These are phyloP conservation scores for Idris sp. DNA, from an alignment of 1,140 invertebrate species.

Conservation along the genomic window DNA sequence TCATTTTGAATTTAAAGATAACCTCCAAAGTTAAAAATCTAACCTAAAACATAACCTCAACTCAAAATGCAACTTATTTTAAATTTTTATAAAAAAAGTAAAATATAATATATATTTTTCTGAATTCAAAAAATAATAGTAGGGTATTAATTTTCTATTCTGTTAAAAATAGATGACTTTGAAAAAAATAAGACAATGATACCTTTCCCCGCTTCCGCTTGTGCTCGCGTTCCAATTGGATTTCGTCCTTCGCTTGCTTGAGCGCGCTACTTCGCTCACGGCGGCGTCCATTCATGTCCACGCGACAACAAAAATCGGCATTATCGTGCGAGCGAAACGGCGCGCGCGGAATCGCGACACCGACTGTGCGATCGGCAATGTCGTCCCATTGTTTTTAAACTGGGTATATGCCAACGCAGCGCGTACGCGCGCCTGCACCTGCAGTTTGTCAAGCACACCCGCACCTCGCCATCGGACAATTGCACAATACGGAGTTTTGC, in stretches of 20 bases:
- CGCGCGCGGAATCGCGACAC: conserved; percentile 63
- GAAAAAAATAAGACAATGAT: too few species aligned
- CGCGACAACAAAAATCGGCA: conserved; percentile 42
- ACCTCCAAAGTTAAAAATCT: too few species aligned
- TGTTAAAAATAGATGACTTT: too few species aligned
- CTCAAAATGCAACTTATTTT: too few species aligned
- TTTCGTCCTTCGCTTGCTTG: conserved; percentile 72
- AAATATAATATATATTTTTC: too few species aligned
- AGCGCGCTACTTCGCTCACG: conserved; percentile 65
- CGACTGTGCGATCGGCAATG: conserved; percentile 66
- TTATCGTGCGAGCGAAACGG: conserved; percentile 38
- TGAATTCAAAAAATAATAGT: too few species aligned
- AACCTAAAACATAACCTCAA: too few species aligned
- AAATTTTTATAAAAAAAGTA: too few species aligned
- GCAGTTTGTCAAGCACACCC: too few species aligned
- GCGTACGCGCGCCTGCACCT: conserved; percentile 37
- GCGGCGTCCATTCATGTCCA: conserved; percentile 62
- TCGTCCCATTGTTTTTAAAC: conserved; percentile 75
- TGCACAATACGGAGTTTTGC: conserved; percentile 33
- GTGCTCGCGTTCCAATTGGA: conserved; percentile 69
- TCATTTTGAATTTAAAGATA: too few species aligned
- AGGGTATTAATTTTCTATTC: too few species aligned
- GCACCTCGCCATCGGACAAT: conserved; percentile 18
- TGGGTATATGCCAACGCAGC: conserved; percentile 51
- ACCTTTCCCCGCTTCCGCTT: conserved; percentile 72